phyloP scores from a whole-genome alignment of 2,113 vertebrate species.

The Eulacestoma nigropectus region DNA sequence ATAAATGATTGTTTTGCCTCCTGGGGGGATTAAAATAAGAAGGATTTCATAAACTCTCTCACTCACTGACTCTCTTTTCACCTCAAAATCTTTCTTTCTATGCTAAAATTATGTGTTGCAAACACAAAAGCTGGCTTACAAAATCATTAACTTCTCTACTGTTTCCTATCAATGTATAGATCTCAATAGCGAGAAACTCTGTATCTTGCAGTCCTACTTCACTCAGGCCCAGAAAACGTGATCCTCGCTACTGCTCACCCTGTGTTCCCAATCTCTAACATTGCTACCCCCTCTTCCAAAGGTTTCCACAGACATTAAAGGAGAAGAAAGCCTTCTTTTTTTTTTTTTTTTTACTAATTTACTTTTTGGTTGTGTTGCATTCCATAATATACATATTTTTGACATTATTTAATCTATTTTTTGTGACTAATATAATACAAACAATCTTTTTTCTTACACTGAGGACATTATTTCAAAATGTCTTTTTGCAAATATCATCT shows the following conservation, averaged over 20 bases:
- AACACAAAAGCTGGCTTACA: conserved; percentile 8
- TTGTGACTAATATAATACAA: background rate
- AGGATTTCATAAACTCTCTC: conserved; percentile 40
- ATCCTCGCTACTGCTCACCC: background rate
- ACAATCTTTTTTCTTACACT: background rate
- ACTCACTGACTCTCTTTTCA: conserved; percentile 4
- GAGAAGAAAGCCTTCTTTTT: background rate
- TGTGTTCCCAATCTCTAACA: background rate
- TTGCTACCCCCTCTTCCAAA: background rate
- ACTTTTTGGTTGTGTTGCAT: background rate
- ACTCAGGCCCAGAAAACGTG: background rate
- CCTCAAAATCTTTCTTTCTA: background rate
- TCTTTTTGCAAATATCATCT: background rate
- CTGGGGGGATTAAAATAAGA: conserved; percentile 55
- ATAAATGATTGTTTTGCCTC: conserved; percentile 45
- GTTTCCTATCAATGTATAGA: background rate
- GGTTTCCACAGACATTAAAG: background rate
- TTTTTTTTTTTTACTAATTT: background rate
- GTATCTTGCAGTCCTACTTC: background rate
- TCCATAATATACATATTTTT: background rate
- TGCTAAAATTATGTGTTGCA: background rate
- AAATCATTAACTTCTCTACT: conserved; percentile 11
- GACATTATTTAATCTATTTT: background rate
- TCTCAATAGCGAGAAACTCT: background rate
- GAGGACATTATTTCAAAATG: background rate